A percentile compares a stretch with the other conserved stretches of the same genome.
Conservation (phyloP, 2,888 invertebrate species). For the Meteorus cinctellus region DNA sequence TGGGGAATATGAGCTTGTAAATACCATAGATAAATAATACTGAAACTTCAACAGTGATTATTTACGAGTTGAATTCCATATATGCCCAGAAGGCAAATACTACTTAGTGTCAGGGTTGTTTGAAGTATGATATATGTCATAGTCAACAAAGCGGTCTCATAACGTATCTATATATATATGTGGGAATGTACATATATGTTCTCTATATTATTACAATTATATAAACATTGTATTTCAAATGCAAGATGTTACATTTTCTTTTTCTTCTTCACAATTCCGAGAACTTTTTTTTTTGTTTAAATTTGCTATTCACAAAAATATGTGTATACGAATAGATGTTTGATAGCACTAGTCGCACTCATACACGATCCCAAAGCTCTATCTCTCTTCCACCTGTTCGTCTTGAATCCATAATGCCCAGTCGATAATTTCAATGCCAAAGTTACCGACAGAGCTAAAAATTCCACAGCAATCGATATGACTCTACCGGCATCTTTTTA, state of each 20-base stretch:
- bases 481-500: background rate
- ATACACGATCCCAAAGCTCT: background rate
- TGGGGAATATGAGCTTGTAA: slow-evolving; percentile 17
- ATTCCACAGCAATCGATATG: background rate
- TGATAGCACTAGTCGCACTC: background rate
- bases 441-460: background rate
- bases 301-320: too few species aligned
- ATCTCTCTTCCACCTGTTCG: background rate
- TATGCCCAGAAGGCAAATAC: slow-evolving; percentile 30
- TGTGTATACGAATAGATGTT: background rate
- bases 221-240: background rate
- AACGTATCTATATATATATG: background rate
- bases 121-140: slow-evolving; percentile 29
- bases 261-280: background rate
- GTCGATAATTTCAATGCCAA: background rate
- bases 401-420: background rate
- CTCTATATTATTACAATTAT: background rate
- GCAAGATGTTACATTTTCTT: background rate
- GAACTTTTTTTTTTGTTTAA: background rate
- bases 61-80: slow-evolving; percentile 28
- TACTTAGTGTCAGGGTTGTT: slow-evolving; percentile 31
- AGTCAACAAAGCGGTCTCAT: slow-evolving; percentile 23
- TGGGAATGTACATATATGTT: background rate
- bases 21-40: slow-evolving; percentile 35
- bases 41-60: slow-evolving; percentile 28